These are phyloP conservation scores for Catostylus mosaicus DNA, from an alignment of 30 jellyfish, hydroid and myxozoan species.

Conservation along the genomic window DNA sequence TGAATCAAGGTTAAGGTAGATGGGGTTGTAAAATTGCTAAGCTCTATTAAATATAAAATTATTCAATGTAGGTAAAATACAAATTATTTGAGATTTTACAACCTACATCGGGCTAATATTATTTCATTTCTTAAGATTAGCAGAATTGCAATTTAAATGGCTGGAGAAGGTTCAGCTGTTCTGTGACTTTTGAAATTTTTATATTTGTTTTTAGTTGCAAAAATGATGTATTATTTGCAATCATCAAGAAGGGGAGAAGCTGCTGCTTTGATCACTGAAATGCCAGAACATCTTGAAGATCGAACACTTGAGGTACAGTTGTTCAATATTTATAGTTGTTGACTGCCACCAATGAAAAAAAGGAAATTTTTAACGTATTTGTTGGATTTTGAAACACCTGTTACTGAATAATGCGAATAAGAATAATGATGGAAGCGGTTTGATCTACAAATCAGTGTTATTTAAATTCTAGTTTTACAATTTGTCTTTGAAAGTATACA, in stretches of 20 bases:
- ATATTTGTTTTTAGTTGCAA: too few species aligned
- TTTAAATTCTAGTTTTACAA: background rate
- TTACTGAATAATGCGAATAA: background rate
- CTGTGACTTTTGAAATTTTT: too few species aligned
- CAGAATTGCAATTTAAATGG: too few species aligned
- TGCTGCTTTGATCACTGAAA: constrained; percentile 7
- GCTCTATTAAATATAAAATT: too few species aligned
- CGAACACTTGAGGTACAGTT: constrained; percentile 2
- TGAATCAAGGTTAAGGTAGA: too few species aligned
- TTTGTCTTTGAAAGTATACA: background rate
- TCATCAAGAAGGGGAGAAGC: constrained; percentile 13
- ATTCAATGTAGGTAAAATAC: too few species aligned
- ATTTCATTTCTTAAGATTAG: too few species aligned
- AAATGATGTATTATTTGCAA: constrained; percentile 28
- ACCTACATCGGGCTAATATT: too few species aligned
- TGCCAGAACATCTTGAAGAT: constrained; percentile 19
- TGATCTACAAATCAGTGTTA: background rate
- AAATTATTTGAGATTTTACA: too few species aligned
- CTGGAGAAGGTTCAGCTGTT: too few species aligned
- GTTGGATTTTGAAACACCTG: background rate
- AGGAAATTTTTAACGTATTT: background rate
- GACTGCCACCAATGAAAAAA: background rate
- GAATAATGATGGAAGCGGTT: background rate
- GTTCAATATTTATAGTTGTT: background rate
- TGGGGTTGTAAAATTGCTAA: too few species aligned